A percentile compares a stretch with the other conserved stretches of the same genome.
Conservation (phyloP, 1,140 invertebrate genomes). For the Zaprionus vittiger region DNA sequence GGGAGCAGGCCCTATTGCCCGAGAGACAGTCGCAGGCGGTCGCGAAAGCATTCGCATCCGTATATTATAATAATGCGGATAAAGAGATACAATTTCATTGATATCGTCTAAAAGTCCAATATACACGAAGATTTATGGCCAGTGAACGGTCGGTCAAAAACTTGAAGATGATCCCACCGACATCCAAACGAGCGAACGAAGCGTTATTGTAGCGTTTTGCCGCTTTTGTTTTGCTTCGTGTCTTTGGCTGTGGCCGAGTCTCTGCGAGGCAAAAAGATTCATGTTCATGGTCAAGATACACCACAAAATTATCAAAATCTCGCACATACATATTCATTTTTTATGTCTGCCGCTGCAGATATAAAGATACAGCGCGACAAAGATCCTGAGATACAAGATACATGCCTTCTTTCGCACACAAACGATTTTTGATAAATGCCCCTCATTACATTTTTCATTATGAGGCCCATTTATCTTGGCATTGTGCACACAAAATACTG, state of each 20-base stretch:
- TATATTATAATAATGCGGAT: slow-evolving; percentile 84
- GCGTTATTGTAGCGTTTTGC: slow-evolving; percentile 18
- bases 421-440: slow-evolving; percentile 76
- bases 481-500: slow-evolving; percentile 49
- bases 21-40: slow-evolving; percentile 26
- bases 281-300: slow-evolving; percentile 74
- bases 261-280: slow-evolving; percentile 61
- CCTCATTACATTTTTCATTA: slow-evolving; percentile 78
- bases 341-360: slow-evolving; percentile 68
- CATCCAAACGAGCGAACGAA: slow-evolving; percentile 20
- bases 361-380: slow-evolving; percentile 46
- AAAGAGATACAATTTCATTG: slow-evolving; percentile 84
- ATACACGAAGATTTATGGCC: slow-evolving; percentile 80
- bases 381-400: slow-evolving; percentile 43
- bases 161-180: slow-evolving; percentile 65
- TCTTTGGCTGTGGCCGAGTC: background rate
- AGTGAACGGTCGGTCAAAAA: slow-evolving; percentile 48
- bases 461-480: slow-evolving; percentile 64
- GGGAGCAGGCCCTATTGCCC: slow-evolving; percentile 24
- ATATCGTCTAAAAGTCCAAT: slow-evolving; percentile 84
- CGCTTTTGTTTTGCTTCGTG: slow-evolving; percentile 36
- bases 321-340: slow-evolving; percentile 50
- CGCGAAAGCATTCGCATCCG: slow-evolving; percentile 58
- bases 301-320: slow-evolving; percentile 77
- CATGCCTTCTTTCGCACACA: slow-evolving; percentile 57